Conservation (phyloP, 2,888 invertebrate species). For the Papilio elwesi region DNA sequence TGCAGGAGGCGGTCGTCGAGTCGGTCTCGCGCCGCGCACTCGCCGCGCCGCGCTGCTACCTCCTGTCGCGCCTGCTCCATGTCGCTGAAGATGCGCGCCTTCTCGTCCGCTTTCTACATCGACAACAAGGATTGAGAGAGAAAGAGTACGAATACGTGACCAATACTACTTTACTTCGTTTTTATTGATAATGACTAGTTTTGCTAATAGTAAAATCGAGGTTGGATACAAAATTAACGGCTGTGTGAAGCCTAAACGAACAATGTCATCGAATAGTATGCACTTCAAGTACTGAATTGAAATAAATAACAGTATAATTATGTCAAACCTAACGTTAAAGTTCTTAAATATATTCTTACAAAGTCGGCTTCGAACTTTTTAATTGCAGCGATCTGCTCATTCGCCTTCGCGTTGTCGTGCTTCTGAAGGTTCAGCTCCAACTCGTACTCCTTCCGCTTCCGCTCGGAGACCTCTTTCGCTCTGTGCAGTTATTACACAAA, state of each 20-base stretch:
- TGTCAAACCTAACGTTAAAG: too few relatives aligned
- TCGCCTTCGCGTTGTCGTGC: slow-evolving; percentile 65
- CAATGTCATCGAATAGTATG: too few relatives aligned
- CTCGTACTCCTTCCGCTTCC: slow-evolving; percentile 66
- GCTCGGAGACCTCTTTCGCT: slow-evolving; percentile 66
- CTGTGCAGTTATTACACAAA: slow-evolving; percentile 48
- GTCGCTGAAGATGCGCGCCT: slow-evolving; percentile 63
- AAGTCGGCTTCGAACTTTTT: slow-evolving; percentile 69
- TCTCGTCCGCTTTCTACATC: slow-evolving; percentile 62
- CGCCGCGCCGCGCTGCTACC: slow-evolving; percentile 50
- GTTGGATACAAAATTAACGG: too few relatives aligned
- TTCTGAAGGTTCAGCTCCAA: slow-evolving; percentile 66
- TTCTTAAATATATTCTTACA: slow-evolving; percentile 52
- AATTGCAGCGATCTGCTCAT: slow-evolving; percentile 64
- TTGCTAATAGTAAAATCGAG: too few relatives aligned
- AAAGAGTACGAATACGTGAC: too few relatives aligned
- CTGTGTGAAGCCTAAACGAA: too few relatives aligned
- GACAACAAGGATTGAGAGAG: neutral
- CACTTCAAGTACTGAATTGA: too few relatives aligned
- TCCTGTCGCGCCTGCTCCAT: slow-evolving; percentile 61
- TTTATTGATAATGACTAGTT: too few relatives aligned
- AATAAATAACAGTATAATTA: too few relatives aligned
- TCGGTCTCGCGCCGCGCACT: slow-evolving; percentile 56
- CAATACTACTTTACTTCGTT: too few relatives aligned
- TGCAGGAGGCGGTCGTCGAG: slow-evolving; percentile 67